phyloP scores from a whole-genome alignment of 2,797 vertebrate genomes.

The Gallinago stenura region DNA sequence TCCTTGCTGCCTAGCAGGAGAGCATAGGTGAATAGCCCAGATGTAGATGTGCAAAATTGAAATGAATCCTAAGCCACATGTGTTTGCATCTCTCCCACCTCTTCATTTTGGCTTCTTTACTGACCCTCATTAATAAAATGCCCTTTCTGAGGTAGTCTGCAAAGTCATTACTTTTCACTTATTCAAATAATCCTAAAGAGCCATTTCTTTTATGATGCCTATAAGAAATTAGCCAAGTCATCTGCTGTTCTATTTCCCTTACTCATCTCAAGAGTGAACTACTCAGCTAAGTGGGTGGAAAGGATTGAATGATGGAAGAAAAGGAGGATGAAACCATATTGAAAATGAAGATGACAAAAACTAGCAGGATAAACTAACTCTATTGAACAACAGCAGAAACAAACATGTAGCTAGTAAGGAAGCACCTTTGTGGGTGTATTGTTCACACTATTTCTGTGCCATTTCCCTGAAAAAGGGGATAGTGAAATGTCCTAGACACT shows the following conservation, averaged over 20 bases:
- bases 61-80: neutral
- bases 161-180: neutral
- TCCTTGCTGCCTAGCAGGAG: neutral
- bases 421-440: neutral
- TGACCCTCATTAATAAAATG: conserved; percentile 11
- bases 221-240: neutral
- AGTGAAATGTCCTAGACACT: neutral
- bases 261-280: neutral
- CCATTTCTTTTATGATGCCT: conserved; percentile 34
- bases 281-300: neutral
- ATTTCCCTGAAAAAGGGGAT: neutral
- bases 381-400: neutral
- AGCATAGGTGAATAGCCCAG: neutral
- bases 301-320: neutral
- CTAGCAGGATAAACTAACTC: neutral
- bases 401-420: neutral
- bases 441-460: neutral
- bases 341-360: neutral
- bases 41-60: neutral
- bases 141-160: conserved; percentile 13
- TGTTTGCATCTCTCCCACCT: neutral
- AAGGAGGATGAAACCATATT: neutral
- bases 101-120: neutral
- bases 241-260: neutral
- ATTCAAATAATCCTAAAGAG: neutral